phyloP scores from a whole-genome alignment of 2,797 vertebrate genomes.

The Ispidina picta region DNA sequence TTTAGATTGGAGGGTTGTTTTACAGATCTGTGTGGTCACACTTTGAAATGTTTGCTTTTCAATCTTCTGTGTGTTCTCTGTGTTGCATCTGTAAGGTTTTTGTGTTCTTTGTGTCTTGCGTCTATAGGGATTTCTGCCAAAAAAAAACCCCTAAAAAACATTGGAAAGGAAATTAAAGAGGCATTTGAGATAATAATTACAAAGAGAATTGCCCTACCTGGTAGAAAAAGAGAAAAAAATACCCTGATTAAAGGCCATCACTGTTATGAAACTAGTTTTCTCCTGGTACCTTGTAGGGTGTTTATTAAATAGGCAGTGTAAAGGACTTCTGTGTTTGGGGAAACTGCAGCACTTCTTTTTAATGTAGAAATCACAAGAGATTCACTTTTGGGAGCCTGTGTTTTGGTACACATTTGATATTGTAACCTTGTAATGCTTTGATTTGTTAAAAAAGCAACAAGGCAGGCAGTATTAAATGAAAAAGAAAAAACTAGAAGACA shows the following conservation, averaged over 20 bases:
- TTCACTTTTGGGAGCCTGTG: not conserved
- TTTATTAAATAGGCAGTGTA: not conserved
- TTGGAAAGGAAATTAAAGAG: not conserved
- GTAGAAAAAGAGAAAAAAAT: not conserved
- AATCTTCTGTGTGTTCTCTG: not conserved
- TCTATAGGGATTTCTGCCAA: too few relatives aligned
- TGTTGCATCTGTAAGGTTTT: not conserved
- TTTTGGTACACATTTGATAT: not conserved
- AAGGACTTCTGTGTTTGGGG: not conserved
- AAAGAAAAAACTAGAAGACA: not conserved
- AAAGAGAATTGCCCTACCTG: not conserved
- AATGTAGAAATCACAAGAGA: not conserved
- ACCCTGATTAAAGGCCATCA: not conserved
- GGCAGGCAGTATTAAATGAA: not conserved
- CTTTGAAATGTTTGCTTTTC: not conserved
- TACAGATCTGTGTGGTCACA: not conserved
- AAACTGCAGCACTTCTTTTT: not conserved
- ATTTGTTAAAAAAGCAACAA: not conserved
- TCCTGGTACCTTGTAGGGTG: not conserved
- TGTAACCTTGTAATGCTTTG: not conserved
- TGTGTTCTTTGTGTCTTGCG: too few relatives aligned
- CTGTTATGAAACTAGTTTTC: not conserved
- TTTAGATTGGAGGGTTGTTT: constrained; percentile 1
- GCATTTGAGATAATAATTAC: not conserved
- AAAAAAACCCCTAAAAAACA: too few relatives aligned